Conservation (phyloP, 2,888 invertebrate genomes). For the Incurvaria masculella region DNA sequence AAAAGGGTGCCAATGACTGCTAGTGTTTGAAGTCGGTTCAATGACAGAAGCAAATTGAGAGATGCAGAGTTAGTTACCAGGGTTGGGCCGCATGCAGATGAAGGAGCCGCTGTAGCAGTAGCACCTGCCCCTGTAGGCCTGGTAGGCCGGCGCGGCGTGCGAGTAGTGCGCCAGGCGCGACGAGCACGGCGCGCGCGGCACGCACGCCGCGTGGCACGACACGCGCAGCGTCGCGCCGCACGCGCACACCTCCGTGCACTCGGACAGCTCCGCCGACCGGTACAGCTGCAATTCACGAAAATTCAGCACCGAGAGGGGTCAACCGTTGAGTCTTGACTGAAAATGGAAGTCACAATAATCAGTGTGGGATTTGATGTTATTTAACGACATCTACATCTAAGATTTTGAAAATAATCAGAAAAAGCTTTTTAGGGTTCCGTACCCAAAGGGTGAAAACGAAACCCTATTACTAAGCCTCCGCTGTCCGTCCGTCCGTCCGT, state of each 20-base stretch:
- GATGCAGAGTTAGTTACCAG: constrained; percentile 26
- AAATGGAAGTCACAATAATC: too few relatives aligned
- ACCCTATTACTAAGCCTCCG: too few relatives aligned
- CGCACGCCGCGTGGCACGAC: constrained; percentile 85
- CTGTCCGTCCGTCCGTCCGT: too few relatives aligned
- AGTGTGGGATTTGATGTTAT: too few relatives aligned
- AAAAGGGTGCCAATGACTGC: too few relatives aligned
- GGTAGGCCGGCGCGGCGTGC: constrained; percentile 87
- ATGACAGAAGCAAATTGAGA: too few relatives aligned
- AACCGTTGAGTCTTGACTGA: too few relatives aligned
- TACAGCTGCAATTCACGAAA: constrained; percentile 59
- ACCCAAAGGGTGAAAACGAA: too few relatives aligned
- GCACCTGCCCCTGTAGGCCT: constrained; percentile 85
- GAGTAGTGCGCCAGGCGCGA: constrained; percentile 87
- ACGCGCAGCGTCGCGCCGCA: constrained; percentile 75
- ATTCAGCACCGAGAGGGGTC: background rate
- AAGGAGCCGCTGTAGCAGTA: constrained; percentile 89
- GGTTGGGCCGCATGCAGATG: constrained; percentile 84
- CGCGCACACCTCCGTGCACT: constrained; percentile 87
- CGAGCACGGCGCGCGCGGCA: constrained; percentile 82
- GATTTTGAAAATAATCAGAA: too few relatives aligned
- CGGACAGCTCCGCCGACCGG: constrained; percentile 75
- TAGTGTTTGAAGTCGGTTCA: too few relatives aligned
- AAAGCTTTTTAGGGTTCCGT: too few relatives aligned
- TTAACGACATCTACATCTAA: too few relatives aligned